A percentile compares a stretch with the other conserved stretches of the same genome.
These are phyloP conservation scores for Piaya cayana DNA, from an alignment of 2,113 vertebrate genomes.

Conservation along the genomic window DNA sequence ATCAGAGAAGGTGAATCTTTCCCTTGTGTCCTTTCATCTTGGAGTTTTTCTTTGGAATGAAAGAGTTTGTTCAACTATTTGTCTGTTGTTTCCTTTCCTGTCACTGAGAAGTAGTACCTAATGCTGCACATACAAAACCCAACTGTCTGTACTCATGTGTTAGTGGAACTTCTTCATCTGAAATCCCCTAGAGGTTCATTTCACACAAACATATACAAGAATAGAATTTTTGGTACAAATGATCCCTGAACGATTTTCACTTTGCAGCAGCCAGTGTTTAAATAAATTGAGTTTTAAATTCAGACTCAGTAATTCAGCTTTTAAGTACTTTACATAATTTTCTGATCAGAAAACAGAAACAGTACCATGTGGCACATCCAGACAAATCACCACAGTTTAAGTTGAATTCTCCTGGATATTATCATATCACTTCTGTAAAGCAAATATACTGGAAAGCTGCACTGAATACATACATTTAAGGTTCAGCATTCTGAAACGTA, in stretches of 20 bases:
- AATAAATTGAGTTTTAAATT: neutral
- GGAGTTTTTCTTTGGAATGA: neutral
- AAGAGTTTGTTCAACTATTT: neutral
- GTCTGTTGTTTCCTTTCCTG: neutral
- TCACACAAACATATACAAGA: neutral
- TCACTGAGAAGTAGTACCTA: neutral
- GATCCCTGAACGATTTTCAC: neutral
- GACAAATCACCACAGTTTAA: neutral
- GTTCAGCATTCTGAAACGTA: neutral
- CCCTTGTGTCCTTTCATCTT: neutral
- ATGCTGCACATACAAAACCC: neutral
- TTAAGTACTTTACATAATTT: neutral
- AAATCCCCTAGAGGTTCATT: neutral
- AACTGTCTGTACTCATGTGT: neutral
- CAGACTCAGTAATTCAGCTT: neutral
- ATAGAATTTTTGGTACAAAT: neutral
- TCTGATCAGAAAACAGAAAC: neutral
- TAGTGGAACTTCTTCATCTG: neutral
- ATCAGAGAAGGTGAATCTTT: neutral
- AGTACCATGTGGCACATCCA: neutral
- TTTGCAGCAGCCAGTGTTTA: neutral
- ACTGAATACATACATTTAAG: neutral
- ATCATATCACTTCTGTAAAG: neutral
- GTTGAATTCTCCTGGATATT: neutral
- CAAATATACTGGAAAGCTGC: neutral